phyloP scores from a whole-genome alignment of 2,888 invertebrate genomes.

The Penaeus monodon region DNA sequence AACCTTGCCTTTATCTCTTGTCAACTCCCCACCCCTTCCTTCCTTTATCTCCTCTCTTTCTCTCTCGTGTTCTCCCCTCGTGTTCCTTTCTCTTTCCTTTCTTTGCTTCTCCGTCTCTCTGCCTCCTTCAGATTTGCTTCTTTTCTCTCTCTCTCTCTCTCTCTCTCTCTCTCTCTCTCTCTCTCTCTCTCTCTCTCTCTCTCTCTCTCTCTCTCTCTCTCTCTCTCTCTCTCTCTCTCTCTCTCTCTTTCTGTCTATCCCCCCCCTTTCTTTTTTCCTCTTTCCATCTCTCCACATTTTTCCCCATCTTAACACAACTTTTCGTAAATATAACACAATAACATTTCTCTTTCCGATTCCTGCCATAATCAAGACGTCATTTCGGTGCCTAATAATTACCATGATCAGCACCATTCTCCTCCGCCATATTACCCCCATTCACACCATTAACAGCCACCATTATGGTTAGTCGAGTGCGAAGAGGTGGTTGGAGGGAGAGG shows the following conservation, averaged over 20 bases:
- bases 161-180: too few species aligned
- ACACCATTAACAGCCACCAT: slow-evolving; percentile 9
- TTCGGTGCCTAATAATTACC: background rate
- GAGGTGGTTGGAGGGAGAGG: background rate
- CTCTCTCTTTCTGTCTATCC: too few species aligned
- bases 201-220: too few species aligned
- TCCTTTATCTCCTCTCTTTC: too few species aligned
- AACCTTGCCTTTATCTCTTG: too few species aligned
- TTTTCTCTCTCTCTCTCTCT: background rate
- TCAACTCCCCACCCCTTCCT: too few species aligned
- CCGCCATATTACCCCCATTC: slow-evolving; percentile 17
- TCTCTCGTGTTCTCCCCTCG: too few species aligned
- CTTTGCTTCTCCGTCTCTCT: background rate
- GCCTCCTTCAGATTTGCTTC: background rate
- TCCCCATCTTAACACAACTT: too few species aligned
- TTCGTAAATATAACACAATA: background rate
- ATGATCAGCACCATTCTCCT: slow-evolving; percentile 23
- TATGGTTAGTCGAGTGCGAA: background rate
- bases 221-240: too few species aligned
- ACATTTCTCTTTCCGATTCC: background rate
- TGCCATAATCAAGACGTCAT: background rate
- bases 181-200: too few species aligned
- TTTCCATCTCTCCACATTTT: background rate
- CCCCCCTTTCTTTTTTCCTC: background rate
- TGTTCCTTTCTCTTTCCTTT: background rate